Evolutionary conservation across 1,140 invertebrate species (phyloP).

Genomic region (Drosophila parabipectinata): DNA sequence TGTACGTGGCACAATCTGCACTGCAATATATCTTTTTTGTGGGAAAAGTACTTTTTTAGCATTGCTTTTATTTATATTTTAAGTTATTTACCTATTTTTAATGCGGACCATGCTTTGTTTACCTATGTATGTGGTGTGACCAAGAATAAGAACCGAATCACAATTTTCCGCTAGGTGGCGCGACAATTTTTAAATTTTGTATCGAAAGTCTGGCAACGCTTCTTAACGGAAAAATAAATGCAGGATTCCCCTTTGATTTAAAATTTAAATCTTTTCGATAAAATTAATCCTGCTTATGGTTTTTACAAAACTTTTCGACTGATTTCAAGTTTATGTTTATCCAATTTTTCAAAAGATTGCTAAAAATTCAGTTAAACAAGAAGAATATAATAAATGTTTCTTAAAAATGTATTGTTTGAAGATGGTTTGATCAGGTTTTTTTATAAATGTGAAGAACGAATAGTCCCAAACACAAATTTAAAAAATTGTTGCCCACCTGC

Average conservation of each 20-base stretch:
- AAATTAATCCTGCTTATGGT: no score
- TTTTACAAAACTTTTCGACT: no score
- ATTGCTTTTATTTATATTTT: slow-evolving; percentile 26
- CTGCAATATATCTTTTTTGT: slow-evolving; percentile 86
- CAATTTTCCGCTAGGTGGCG: neutral
- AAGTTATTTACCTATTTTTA: slow-evolving; percentile 87
- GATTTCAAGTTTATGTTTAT: no score
- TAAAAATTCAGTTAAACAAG: no score
- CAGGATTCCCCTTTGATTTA: neutral
- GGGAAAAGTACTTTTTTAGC: slow-evolving; percentile 2
- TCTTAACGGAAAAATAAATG: neutral
- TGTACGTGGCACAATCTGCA: slow-evolving; percentile 85
- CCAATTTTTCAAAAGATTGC: no score
- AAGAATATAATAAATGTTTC: neutral
- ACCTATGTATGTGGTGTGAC: neutral
- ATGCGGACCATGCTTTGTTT: slow-evolving; percentile 86
- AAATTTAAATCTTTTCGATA: no score
- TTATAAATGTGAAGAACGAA: no score
- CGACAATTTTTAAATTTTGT: neutral
- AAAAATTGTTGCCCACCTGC: slow-evolving; percentile 6
- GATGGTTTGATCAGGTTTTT: no score
- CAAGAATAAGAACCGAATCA: neutral
- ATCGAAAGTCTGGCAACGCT: neutral
- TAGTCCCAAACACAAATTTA: neutral
- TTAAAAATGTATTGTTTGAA: neutral